Base-by-base conservation (phyloP, 2,113 vertebrate genomes). In the Pelecanoides urinatrix region DNA sequence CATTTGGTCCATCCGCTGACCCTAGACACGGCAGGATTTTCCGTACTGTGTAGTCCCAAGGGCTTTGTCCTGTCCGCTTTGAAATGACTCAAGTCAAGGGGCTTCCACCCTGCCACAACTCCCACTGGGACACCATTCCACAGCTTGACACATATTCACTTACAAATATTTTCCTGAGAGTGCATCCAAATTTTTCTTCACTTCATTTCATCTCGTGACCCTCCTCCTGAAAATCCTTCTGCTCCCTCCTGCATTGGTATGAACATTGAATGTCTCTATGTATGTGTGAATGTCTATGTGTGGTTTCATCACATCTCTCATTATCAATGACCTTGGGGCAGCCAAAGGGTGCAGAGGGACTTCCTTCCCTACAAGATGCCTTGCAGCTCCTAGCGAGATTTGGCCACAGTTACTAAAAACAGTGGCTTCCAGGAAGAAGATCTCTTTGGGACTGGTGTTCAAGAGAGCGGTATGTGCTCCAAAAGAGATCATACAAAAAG, bases 141-240 rank as follows among this genome's bases (percentile, higher is more conserved):
- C 56, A 71, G 77, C 59, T 56, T 16, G 0, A 21, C 80, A 86
- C 62, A n/a, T 42, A 77, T 3, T 82, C 55, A 36, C 62, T 91
- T 77, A 81, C 23, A 65, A 86, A 90, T 62, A 75, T 72, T 96
- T 82, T 92, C 94, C 92, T 88, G 44, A 71, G 38, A 72, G n/a
- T 0, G 3, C 38, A 36, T 94, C 95, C 78, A 73, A 50, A 13
- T 52, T 56, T 44, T 92, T 42, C 71, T 81, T 68, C 50, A 42
- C 68, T 61, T 38, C 12, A 9, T 89, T 81, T 76, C 77, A 26
- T 38, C 56, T 30, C 1, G 1, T 65, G 47, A 27, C 49, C 36
- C 4, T 81, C n/a, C 5, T 67, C n/a, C 42, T 80, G 70, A 71
- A 75, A 63, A 45, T 53, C 22, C 55, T 49, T 38, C 44, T 30